phyloP scores from a whole-genome alignment of 2,888 invertebrate genomes.

The Drosophila mimetica region DNA sequence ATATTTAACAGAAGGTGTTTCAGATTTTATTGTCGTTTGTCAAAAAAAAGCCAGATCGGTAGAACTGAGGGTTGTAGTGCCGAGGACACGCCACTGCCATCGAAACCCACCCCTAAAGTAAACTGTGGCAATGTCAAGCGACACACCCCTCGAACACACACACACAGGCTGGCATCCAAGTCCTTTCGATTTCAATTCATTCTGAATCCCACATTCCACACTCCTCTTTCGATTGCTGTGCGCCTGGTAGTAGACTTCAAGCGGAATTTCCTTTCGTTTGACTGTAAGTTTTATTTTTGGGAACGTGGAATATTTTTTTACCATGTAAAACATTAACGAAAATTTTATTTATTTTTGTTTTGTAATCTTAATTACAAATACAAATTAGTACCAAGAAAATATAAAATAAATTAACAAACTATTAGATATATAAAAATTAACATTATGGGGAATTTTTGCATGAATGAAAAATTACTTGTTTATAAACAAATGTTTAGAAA shows the following conservation, averaged over 20 bases:
- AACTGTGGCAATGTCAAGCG: conserved; percentile 35
- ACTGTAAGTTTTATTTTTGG: conserved; percentile 44
- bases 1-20: too few species aligned
- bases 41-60: background rate
- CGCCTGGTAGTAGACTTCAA: conserved; percentile 81
- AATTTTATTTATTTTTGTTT: too few species aligned
- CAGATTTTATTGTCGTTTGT: too few species aligned
- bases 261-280: conserved; percentile 84
- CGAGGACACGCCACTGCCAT: conserved; percentile 38
- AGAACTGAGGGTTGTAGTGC: conserved; percentile 1
- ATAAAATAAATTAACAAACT: too few species aligned
- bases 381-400: too few species aligned
- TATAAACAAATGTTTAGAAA: too few species aligned
- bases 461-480: too few species aligned
- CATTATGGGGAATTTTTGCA: too few species aligned
- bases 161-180: conserved; percentile 18
- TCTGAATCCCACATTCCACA: conserved; percentile 34
- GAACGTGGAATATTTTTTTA: background rate
- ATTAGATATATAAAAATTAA: too few species aligned
- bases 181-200: conserved; percentile 58
- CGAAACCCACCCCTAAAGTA: conserved; percentile 69
- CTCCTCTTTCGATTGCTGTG: conserved; percentile 61
- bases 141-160: conserved; percentile 69
- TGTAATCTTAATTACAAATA: too few species aligned
- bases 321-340: too few species aligned